A percentile compares a stretch with the other conserved stretches of the same genome.
phyloP scores from a whole-genome alignment of 92 coral and sea anemone species.

The Montipora capitata region DNA sequence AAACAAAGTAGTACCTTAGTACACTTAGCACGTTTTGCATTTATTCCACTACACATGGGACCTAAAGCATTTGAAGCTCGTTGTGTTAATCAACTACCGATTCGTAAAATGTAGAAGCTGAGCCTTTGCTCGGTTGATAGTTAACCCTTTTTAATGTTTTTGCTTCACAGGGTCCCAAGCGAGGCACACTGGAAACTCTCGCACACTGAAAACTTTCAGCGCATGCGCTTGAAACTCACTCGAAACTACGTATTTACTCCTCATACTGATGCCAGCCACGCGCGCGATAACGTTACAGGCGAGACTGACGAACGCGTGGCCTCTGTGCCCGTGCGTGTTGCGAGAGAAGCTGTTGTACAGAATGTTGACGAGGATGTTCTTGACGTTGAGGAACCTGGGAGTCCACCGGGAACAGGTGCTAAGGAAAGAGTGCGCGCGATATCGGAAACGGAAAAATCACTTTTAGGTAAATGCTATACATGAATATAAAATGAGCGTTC shows the following conservation, averaged over 20 bases:
- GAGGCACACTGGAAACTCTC: conserved; percentile 94
- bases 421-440: conserved; percentile 46
- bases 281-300: conserved; percentile 80
- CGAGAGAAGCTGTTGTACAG: conserved; percentile 86
- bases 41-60: too few species aligned
- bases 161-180: conserved; percentile 66
- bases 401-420: conserved; percentile 22
- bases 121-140: too few species aligned
- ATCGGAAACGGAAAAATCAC: conserved; percentile 71
- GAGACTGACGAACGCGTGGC: conserved; percentile 45
- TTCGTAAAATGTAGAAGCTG: too few species aligned
- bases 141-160: not conserved
- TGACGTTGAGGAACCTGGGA: conserved; percentile 79
- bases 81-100: too few species aligned
- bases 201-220: conserved; percentile 91
- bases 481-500: too few species aligned
- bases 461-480: conserved; percentile 33
- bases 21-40: too few species aligned
- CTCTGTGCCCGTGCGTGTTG: conserved; percentile 81
- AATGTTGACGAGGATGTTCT: conserved; percentile 81
- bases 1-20: too few species aligned
- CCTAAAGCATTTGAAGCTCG: too few species aligned
- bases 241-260: conserved; percentile 89
- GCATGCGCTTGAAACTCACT: conserved; percentile 96
- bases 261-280: conserved; percentile 92